phyloP scores from a whole-genome alignment of 2,797 vertebrate species.

The Oophaga sylvatica region DNA sequence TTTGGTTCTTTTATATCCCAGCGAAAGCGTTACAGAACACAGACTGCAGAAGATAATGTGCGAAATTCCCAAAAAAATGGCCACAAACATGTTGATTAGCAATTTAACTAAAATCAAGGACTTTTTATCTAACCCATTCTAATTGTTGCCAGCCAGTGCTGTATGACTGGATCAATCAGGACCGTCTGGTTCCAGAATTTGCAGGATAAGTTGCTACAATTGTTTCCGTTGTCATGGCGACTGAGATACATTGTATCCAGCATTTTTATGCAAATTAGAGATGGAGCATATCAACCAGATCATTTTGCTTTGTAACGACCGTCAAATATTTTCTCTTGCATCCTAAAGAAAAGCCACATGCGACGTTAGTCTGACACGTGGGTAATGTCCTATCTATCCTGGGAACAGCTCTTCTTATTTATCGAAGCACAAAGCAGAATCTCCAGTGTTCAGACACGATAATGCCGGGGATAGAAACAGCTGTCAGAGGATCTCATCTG shows the following conservation, averaged over 20 bases:
- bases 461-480: slow-evolving; percentile 48
- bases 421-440: slow-evolving; percentile 14
- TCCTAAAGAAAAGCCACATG: neutral
- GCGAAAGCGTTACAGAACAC: too few species aligned
- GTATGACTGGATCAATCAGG: neutral
- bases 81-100: too few species aligned
- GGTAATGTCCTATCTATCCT: slow-evolving; percentile 14
- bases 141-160: neutral
- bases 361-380: neutral
- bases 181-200: neutral
- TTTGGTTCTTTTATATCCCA: too few species aligned
- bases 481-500: slow-evolving; percentile 40
- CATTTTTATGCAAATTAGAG: neutral
- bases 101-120: too few species aligned
- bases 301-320: neutral
- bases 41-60: too few species aligned
- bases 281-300: neutral
- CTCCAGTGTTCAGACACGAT: slow-evolving; percentile 34
- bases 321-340: neutral
- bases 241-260: neutral
- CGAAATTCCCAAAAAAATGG: too few species aligned
- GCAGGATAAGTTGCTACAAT: neutral
- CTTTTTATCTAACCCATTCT: neutral
- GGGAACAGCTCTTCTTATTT: slow-evolving; percentile 37
- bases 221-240: neutral